phyloP scores from a whole-genome alignment of 2,797 vertebrate species.

The Parotocinclus haroldoi region DNA sequence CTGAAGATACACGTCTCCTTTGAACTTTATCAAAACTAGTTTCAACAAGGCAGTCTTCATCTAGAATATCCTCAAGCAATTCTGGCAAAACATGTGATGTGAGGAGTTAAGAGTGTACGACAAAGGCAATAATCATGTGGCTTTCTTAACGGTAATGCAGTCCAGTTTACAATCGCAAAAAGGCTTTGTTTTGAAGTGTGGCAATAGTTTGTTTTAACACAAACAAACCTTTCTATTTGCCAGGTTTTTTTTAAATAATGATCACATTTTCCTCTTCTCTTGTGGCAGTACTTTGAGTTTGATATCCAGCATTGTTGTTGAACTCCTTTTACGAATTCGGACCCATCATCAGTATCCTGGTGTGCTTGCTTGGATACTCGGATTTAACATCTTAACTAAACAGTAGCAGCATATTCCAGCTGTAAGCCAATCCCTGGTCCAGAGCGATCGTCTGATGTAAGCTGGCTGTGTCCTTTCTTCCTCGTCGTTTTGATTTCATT shows the following conservation, averaged over 20 bases:
- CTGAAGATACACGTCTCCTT: constrained; percentile 15
- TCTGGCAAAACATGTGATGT: constrained; percentile 25
- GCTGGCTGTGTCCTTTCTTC: not conserved
- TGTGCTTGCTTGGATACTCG: too few species aligned
- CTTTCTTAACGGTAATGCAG: constrained; percentile 13
- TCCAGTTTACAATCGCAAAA: constrained; percentile 14
- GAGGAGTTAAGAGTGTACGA: constrained; percentile 24
- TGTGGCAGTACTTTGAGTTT: constrained; percentile 20
- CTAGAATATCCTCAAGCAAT: constrained; percentile 13
- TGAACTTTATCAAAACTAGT: constrained; percentile 26
- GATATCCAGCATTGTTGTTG: constrained; percentile 27
- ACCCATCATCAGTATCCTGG: too few species aligned
- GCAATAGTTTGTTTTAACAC: constrained; percentile 5
- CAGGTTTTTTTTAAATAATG: not conserved
- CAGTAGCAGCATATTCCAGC: constrained; percentile 14
- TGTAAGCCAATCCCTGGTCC: not conserved
- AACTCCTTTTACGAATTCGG: not conserved
- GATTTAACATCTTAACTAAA: too few species aligned
- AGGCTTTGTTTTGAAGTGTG: constrained; percentile 1
- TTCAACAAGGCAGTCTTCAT: constrained; percentile 29
- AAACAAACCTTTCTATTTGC: not conserved
- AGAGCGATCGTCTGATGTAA: constrained; percentile 13
- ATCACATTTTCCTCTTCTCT: not conserved
- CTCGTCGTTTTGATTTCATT: constrained; percentile 38
- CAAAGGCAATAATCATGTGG: constrained; percentile 34